Percentiles rank a stretch among this genome's conserved stretches.
Evolutionary conservation across 2,888 invertebrate genomes (phyloP).

Genomic region (Netelia inedita): DNA sequence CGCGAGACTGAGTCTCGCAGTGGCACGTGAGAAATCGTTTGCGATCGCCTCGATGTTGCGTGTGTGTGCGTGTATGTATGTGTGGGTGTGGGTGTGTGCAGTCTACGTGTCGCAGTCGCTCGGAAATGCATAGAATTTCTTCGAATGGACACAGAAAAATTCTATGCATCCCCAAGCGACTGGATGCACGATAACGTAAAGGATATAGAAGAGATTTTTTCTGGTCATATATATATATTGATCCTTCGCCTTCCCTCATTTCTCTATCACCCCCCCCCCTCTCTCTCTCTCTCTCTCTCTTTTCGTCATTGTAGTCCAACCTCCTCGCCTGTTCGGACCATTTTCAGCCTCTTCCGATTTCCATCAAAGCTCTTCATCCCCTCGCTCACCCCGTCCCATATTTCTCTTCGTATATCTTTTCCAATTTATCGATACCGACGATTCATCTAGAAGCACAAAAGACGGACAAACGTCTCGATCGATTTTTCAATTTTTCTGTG

Average conservation of each 20-base stretch:
- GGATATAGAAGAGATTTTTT: slow-evolving; percentile 55
- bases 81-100: not conserved
- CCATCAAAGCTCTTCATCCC: slow-evolving; percentile 37
- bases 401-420: slow-evolving; percentile 25
- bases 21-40: slow-evolving; percentile 63
- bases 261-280: not conserved
- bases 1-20: slow-evolving; percentile 47
- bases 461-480: slow-evolving; percentile 13
- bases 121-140: slow-evolving; percentile 71
- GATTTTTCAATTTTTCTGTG: slow-evolving; percentile 20
- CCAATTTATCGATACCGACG: slow-evolving; percentile 43
- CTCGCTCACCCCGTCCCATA: not conserved
- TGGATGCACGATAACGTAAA: slow-evolving; percentile 60
- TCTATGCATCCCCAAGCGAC: slow-evolving; percentile 67
- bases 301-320: slow-evolving; percentile 28
- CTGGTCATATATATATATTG: not conserved
- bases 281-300: slow-evolving; percentile 11
- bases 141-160: slow-evolving; percentile 68
- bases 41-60: slow-evolving; percentile 47
- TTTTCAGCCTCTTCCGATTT: slow-evolving; percentile 22
- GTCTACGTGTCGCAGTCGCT: slow-evolving; percentile 54
- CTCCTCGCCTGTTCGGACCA: not conserved
- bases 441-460: slow-evolving; percentile 9
- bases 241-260: not conserved
- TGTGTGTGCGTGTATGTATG: not conserved